Base-by-base conservation (phyloP, 64 coral and sea anemone species). In the Stichodactyla helianthus region DNA sequence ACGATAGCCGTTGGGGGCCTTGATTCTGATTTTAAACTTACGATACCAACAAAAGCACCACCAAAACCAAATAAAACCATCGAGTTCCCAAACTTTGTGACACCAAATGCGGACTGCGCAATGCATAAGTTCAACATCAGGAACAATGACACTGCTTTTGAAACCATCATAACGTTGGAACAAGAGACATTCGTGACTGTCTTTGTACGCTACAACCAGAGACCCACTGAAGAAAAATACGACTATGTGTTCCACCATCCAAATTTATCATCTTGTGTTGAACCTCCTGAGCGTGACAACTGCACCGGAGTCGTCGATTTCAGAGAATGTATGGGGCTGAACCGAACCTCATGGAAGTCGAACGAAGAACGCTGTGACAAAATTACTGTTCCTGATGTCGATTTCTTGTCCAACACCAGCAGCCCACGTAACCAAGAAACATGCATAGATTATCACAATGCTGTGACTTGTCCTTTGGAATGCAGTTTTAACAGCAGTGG, bases 231-330 rank as follows among this genome's bases (percentile, higher is more conserved):
- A 62, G 28, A 62, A 54, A 54, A 23, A 17, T 64, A 85, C 20
- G 83, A 86, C 28, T 19, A 25, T 44, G 53, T 20, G 20, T 71
- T 71, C n/a, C 19, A 85, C 59, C 18, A 85, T 17, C 89, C 89
- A 44, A 82, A 90, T 62, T 86, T 77, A 17, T 90, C 89, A n/a
- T 90, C 70, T 10, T 90, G 89, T 79, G 55, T 84, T 6, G 83
- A 84, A 23, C 83, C 83, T 31, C 54, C 59, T 25, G 53, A 57
- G 31, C 83, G 83, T 31, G 83, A 84, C 83, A 84, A 84, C 55
- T 84, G 83, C 83, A 84, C 83, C 15, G 83, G 83, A 18, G 55
- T 84, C 25, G 9, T 58, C 2, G 83, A 84, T 63, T 84, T 84
- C 61, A 84, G 5, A 16, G 56, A 63, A 84, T 84, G 83, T 23